A percentile compares a stretch with the other conserved stretches of the same genome.
phyloP scores from a whole-genome alignment of 2,888 invertebrate species.

The Drosophila macrospina region DNA sequence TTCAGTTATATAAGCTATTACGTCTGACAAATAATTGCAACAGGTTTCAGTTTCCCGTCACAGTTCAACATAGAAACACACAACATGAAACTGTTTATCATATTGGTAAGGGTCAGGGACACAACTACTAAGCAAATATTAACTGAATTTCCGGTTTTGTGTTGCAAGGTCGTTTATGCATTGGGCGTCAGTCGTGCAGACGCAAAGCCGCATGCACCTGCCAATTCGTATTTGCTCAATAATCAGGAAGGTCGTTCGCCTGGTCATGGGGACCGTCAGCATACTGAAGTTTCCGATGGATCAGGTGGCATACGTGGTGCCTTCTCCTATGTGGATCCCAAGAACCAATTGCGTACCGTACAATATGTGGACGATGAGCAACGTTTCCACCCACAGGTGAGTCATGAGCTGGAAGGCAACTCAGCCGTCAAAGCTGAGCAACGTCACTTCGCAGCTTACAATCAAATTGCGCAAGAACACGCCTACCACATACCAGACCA shows the following conservation, averaged over 20 bases:
- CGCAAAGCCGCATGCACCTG: constrained; percentile 86
- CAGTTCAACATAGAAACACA: constrained; percentile 40
- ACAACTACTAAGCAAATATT: constrained; percentile 7
- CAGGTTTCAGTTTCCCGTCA: constrained; percentile 62
- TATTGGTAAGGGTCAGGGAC: constrained; percentile 60
- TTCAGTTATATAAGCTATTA: constrained; percentile 33
- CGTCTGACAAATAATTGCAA: constrained; percentile 49
- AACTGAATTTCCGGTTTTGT: constrained; percentile 52
- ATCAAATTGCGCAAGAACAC: constrained; percentile 90
- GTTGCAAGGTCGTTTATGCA: constrained; percentile 75
- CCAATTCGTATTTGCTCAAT: constrained; percentile 90
- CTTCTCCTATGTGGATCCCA: constrained; percentile 92
- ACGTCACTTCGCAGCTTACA: constrained; percentile 88
- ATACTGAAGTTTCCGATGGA: constrained; percentile 91
- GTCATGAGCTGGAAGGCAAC: constrained; percentile 89
- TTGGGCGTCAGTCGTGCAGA: constrained; percentile 72
- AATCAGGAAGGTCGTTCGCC: constrained; percentile 92
- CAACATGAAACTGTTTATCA: constrained; percentile 65
- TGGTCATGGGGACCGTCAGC: constrained; percentile 91
- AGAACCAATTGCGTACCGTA: constrained; percentile 89
- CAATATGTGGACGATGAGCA: constrained; percentile 91
- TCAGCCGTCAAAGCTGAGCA: constrained; percentile 90
- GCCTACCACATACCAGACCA: constrained; percentile 85
- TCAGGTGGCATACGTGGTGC: constrained; percentile 90
- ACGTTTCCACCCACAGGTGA: constrained; percentile 91